Conservation (phyloP, 2,797 vertebrate genomes). For the Apogon hyalosoma region DNA sequence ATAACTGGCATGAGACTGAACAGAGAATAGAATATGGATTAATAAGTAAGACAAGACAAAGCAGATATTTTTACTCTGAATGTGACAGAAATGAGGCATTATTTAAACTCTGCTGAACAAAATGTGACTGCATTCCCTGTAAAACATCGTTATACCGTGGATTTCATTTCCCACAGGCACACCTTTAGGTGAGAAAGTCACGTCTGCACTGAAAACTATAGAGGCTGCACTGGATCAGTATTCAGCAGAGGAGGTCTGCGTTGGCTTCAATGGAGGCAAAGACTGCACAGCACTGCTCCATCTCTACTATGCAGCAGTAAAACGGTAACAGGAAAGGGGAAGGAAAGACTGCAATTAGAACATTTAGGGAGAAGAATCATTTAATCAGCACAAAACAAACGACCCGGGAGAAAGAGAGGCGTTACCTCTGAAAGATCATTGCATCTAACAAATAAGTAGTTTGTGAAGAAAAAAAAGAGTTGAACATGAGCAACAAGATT, state of each 20-base stretch:
- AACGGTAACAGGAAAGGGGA: slow-evolving; percentile 83
- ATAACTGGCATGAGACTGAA: slow-evolving; percentile 23
- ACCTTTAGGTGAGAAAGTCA: slow-evolving; percentile 88
- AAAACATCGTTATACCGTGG: slow-evolving; percentile 14
- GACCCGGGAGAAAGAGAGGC: slow-evolving; percentile 27
- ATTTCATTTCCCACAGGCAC: slow-evolving; percentile 80
- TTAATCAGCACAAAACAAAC: slow-evolving; percentile 42
- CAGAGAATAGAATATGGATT: slow-evolving; percentile 8
- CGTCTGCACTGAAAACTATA: slow-evolving; percentile 86
- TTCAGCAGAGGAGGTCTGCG: slow-evolving; percentile 85
- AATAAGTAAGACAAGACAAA: slow-evolving; percentile 11
- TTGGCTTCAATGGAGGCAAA: slow-evolving; percentile 97
- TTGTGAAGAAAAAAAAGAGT: slow-evolving; percentile 16
- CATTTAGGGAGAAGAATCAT: slow-evolving; percentile 7
- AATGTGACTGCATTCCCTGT: slow-evolving; percentile 24
- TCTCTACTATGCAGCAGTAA: slow-evolving; percentile 89
- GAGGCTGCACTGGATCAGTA: slow-evolving; percentile 89
- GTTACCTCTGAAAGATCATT: slow-evolving; percentile 13
- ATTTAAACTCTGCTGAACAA: slow-evolving; percentile 10
- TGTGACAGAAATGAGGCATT: slow-evolving; percentile 22
- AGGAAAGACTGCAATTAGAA: slow-evolving; percentile 6
- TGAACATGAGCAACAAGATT: slow-evolving; percentile 2
- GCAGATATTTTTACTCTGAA: slow-evolving; percentile 23
- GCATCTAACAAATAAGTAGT: slow-evolving; percentile 12
- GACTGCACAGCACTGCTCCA: slow-evolving; percentile 96